Evolutionary conservation across 1,140 invertebrate genomes (phyloP).

Genomic region (Procambarus virginalis): DNA sequence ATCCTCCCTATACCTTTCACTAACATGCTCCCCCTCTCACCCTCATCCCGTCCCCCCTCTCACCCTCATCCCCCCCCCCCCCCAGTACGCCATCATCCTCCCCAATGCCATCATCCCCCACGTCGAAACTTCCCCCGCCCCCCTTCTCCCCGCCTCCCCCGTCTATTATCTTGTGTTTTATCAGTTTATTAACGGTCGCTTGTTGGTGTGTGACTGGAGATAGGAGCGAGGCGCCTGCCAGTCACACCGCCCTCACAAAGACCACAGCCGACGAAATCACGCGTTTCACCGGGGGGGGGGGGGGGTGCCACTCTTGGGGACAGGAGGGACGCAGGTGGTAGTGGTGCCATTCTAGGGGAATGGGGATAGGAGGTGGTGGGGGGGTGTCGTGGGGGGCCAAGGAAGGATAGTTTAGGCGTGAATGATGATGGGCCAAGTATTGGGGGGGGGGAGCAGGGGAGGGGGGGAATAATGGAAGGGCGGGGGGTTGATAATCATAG

Average conservation of each 20-base stretch:
- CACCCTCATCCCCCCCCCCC: background rate
- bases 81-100: too few relatives aligned
- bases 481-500: background rate
- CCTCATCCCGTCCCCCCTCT: background rate
- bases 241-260: background rate
- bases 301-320: too few relatives aligned
- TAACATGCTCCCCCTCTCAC: too few relatives aligned
- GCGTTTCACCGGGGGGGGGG: too few relatives aligned
- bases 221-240: background rate
- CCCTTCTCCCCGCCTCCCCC: background rate
- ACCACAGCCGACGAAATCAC: background rate
- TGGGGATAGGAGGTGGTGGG: too few relatives aligned
- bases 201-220: background rate
- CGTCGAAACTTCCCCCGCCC: background rate
- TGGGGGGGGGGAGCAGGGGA: background rate
- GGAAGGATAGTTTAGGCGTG: slow-evolving; percentile 12
- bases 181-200: slow-evolving; percentile 2
- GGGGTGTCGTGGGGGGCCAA: background rate
- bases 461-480: too few relatives aligned
- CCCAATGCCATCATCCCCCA: too few relatives aligned
- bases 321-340: too few relatives aligned
- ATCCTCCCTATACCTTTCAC: too few relatives aligned
- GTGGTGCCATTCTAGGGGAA: too few relatives aligned
- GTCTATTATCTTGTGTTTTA: slow-evolving; percentile 15
- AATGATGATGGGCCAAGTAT: background rate